A percentile compares a stretch with the other conserved stretches of the same genome.
phyloP scores from a whole-genome alignment of 2,113 vertebrate species.

The Enhydra lutris region DNA sequence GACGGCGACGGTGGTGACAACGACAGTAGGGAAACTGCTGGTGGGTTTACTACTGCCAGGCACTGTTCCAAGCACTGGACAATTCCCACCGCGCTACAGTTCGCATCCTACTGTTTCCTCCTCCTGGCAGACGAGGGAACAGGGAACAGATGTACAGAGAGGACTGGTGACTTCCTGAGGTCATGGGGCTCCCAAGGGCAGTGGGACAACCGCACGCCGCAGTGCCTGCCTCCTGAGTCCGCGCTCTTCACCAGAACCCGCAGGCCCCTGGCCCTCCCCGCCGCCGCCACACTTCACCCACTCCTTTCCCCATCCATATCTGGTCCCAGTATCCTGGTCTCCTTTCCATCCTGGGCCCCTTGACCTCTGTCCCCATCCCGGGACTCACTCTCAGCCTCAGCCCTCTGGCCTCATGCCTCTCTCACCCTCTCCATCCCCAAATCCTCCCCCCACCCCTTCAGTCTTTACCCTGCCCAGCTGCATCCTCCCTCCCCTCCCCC shows the following conservation, averaged over 20 bases:
- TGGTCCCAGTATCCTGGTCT: neutral
- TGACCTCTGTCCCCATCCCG: neutral
- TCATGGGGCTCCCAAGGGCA: neutral
- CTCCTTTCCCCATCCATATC: neutral
- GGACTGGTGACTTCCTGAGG: neutral
- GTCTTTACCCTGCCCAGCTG: slow-evolving; percentile 88
- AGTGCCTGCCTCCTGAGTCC: neutral
- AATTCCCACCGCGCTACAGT: neutral
- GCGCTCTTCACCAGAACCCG: neutral
- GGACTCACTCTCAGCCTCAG: neutral
- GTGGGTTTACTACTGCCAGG: neutral
- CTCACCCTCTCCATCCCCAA: slow-evolving; percentile 75
- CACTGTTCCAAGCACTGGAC: neutral
- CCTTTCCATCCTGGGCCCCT: neutral
- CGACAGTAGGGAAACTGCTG: fast-evolving
- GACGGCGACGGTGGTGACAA: fast-evolving
- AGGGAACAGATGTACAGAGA: neutral
- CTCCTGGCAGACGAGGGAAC: neutral
- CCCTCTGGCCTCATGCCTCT: neutral
- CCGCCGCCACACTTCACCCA: neutral
- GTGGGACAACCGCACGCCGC: neutral
- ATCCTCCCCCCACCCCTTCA: slow-evolving; percentile 90
- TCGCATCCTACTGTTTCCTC: neutral
- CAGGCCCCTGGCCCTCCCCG: too few species aligned
- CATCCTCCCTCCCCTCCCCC: slow-evolving; percentile 76